Conservation (phyloP, 1,140 invertebrate species). For the Eulimnadia texana region DNA sequence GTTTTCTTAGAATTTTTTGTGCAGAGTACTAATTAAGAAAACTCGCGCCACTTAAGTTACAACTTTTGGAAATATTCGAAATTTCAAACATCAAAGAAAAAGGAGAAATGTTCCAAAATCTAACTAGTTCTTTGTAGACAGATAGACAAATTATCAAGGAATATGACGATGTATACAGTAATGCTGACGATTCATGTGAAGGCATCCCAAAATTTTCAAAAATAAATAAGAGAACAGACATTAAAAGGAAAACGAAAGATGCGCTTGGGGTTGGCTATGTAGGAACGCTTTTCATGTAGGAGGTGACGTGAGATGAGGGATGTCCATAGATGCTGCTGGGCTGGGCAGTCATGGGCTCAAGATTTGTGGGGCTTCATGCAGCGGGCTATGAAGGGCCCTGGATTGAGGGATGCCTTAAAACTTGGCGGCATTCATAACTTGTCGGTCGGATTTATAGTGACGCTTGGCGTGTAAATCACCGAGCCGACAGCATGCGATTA, state of each 20-base stretch:
- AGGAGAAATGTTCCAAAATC: no score
- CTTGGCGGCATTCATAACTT: conserved; percentile 11
- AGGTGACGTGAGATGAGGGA: background rate
- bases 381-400: background rate
- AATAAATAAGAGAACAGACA: background rate
- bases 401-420: conserved; percentile 13
- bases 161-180: background rate
- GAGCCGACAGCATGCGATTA: conserved; percentile 17
- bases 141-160: no score
- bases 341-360: background rate
- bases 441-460: conserved; percentile 17
- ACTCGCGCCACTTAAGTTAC: no score
- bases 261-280: background rate
- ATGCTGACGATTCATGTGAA: background rate
- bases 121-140: no score
- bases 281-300: background rate
- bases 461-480: conserved; percentile 16
- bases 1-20: no score
- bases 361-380: background rate
- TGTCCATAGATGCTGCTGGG: background rate
- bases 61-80: no score
- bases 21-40: no score
- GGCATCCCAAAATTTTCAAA: background rate
- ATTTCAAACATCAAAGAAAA: no score
- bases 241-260: no score